Evolutionary conservation across 2,113 vertebrate species (phyloP), one percentile per base, ranked within the genome.

Genomic region (Caretta caretta): DNA sequence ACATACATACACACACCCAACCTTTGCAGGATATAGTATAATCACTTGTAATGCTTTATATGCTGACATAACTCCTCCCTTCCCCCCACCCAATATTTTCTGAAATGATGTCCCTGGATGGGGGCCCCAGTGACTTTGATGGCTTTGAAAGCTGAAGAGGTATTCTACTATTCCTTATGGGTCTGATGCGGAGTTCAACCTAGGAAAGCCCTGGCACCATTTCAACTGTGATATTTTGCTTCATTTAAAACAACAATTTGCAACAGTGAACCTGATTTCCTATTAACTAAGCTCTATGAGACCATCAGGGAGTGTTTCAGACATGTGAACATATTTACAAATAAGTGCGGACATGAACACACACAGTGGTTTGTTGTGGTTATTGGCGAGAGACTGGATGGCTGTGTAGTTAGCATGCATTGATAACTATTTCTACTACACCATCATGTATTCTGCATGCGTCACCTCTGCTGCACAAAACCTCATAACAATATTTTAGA

Each of bases 291-390:
- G 4, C 69, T 42, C 72, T 72, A 56, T 82, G 51, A 90, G 56
- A 42, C 83, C 80, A 72, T 31, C 2, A 0, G 0, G 24, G 54
- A 69, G 13, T 1, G 29, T 82, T 84, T 69, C 48, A 86, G 57
- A 16, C 2, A 75, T 22, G 42, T 24, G 42, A 27, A 48, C 0
- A 0, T 54, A 14, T 87, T 85, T 86, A 17, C 78, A 42, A 1
- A 80, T 10, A 31, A 0, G 0, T 8, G 11, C 31, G 42, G 31
- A 25, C 3, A 1, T 38, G 35, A 94, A 69, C 10, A 80, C 42
- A 20, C 50, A 48, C 54, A 85, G 0, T 38, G 51, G 8, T 1
- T 0, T 7, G 42, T 46, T 46, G 42, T 78, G 42, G 42, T 76
- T 56, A 72, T n/a, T 31, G 62, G 35, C 29, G 8, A 82, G 42